Evolutionary conservation across 2,888 invertebrate species (phyloP), one percentile per base, ranked within the genome.

Genomic region (Chymomyza procnemis): DNA sequence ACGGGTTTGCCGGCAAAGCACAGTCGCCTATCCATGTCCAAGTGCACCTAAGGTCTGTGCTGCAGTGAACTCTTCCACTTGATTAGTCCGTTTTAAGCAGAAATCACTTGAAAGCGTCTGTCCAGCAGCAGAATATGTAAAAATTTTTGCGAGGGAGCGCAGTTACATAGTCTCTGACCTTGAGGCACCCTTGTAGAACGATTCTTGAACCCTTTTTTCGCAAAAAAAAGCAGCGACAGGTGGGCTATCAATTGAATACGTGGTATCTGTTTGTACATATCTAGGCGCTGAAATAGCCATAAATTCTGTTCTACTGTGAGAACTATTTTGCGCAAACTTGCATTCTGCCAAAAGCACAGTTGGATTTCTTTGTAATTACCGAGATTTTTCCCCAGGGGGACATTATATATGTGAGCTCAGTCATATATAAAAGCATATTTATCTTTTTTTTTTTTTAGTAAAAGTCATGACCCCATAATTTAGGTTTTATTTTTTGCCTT

Each of bases 31-130:
- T 26, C 26, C 26, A 8, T 75, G 79, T 72, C 66, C 75, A 83
- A 68, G 58, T 16, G 76, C 80, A 78, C 68, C 77, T 77, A 58
- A 74, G 52, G 9, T n/a, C 9, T 12, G 46, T 48, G 41, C 50
- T 19, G 65, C 76, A 80, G 74, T 67, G 79, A 85, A 84, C 78
- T 87, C 87, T 84, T 84, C 86, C 84, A 87, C 80, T 87, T 84
- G 84, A 84, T 87, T 84, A 82, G 87, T 74, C 73, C 65, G 74
- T 73, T 69, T 73, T 69, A 67, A 71, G 69, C 66, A 60, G 61
- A 70, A 66, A 69, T 69, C 67, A 64, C 34, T 55, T 52, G 61
- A 64, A 54, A 62, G 14, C 16, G 52, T 52, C 52, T 50, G 30
- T 48, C 47, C 48, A 26, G 16, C 41, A 57, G 19, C 9, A 57